Evolutionary conservation across 1,140 invertebrate genomes (phyloP).

Genomic region (Drosophila chauvacae): DNA sequence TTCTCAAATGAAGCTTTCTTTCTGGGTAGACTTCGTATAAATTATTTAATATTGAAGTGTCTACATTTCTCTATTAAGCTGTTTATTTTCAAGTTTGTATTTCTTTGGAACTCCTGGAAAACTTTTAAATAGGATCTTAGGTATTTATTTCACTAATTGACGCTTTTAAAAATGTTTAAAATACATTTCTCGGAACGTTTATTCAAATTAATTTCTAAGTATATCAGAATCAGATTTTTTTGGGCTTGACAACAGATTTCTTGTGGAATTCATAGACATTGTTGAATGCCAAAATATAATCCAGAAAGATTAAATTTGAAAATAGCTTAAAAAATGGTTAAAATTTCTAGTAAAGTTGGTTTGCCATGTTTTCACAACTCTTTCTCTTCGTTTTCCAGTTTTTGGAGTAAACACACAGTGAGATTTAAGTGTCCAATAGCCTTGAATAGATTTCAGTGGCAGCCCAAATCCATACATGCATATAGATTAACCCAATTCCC

Average conservation of each 20-base stretch:
- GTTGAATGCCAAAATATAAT: not conserved
- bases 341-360: not conserved
- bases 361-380: no score
- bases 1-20: no score
- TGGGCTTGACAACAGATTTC: not conserved
- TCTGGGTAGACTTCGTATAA: no score
- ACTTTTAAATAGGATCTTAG: not conserved
- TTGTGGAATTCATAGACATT: slow-evolving; percentile 4
- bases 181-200: not conserved
- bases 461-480: slow-evolving; percentile 12
- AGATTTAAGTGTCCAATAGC: not conserved
- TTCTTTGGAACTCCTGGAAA: no score
- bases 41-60: no score
- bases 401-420: not conserved
- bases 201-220: not conserved
- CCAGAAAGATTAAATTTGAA: not conserved
- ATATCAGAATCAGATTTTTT: not conserved
- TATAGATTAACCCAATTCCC: slow-evolving; percentile 14
- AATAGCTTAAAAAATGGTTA: not conserved
- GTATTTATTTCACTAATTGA: not conserved
- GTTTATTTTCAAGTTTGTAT: no score
- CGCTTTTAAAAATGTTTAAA: not conserved
- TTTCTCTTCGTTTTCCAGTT: not conserved
- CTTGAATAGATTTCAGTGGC: slow-evolving; percentile 9
- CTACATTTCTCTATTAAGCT: no score